These are phyloP conservation scores for Cliona cf. orientalis DNA, from an alignment of 37 sponge, comb jelly and placozoan genomes.

Conservation along the genomic window DNA sequence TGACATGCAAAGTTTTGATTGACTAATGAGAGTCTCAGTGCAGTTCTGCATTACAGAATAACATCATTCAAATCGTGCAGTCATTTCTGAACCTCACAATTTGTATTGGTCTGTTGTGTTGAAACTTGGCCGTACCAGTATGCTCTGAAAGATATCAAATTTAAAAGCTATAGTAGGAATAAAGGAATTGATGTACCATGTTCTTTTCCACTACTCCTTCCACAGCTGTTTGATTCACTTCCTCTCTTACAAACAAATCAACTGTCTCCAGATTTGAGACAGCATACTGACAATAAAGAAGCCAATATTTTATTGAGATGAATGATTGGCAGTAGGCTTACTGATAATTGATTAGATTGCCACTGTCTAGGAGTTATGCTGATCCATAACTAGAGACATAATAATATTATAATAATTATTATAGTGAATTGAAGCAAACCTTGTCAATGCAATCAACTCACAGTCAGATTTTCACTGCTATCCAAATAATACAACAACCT, in stretches of 20 bases:
- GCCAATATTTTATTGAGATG: neutral
- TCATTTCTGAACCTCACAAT: neutral
- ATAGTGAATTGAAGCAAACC: neutral
- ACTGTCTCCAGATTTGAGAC: slow-evolving; percentile 13
- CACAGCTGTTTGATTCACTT: slow-evolving; percentile 24
- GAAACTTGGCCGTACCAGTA: neutral
- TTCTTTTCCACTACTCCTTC: slow-evolving; percentile 27
- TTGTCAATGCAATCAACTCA: no score
- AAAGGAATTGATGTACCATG: slow-evolving; percentile 8
- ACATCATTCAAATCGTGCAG: neutral
- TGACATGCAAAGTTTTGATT: slow-evolving; percentile 23
- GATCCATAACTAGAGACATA: slow-evolving; percentile 22
- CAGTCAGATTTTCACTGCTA: slow-evolving; percentile 11
- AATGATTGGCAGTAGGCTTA: neutral
- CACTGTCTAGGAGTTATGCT: slow-evolving; percentile 32
- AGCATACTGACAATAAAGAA: neutral
- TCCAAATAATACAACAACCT: slow-evolving; percentile 15
- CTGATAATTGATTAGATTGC: slow-evolving; percentile 30
- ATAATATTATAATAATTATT: neutral
- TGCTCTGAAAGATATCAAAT: no score
- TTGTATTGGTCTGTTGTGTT: neutral
- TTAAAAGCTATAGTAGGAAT: neutral
- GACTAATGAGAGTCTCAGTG: slow-evolving; percentile 15
- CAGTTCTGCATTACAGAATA: neutral
- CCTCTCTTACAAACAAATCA: neutral